phyloP scores from a whole-genome alignment of 2,888 invertebrate species.

The Ormyrus labotus region DNA sequence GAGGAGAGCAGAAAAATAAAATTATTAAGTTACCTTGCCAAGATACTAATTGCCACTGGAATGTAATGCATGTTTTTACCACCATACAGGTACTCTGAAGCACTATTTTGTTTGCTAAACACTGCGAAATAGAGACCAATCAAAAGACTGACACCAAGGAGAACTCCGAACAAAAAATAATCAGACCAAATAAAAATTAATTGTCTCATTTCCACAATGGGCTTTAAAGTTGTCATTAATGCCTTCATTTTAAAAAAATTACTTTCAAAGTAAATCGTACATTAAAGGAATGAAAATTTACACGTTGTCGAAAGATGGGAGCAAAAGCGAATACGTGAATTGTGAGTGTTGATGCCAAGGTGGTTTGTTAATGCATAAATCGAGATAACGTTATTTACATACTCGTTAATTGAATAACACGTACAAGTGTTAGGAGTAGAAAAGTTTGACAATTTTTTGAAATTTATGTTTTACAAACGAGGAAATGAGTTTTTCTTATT shows the following conservation, averaged over 20 bases:
- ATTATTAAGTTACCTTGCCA: constrained; percentile 79
- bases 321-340: neutral
- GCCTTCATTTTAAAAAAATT: constrained; percentile 22
- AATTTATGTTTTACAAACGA: too few relatives aligned
- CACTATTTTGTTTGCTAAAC: constrained; percentile 79
- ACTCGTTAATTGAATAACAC: constrained; percentile 15
- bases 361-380: neutral
- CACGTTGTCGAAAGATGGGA: neutral
- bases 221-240: constrained; percentile 20
- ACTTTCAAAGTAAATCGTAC: neutral
- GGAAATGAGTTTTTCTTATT: too few relatives aligned
- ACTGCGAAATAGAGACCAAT: constrained; percentile 81
- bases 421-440: neutral
- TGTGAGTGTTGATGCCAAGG: constrained; percentile 10
- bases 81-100: constrained; percentile 84
- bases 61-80: constrained; percentile 84
- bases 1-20: too few relatives aligned
- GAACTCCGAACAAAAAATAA: constrained; percentile 77
- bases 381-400: constrained; percentile 35
- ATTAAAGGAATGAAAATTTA: neutral
- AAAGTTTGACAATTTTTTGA: neutral
- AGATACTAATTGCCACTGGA: constrained; percentile 84
- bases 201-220: constrained; percentile 39
- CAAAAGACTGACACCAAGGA: constrained; percentile 77
- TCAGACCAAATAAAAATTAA: constrained; percentile 77